Evolutionary conservation across 2,797 vertebrate species (phyloP).

Genomic region (Numenius phaeopus): DNA sequence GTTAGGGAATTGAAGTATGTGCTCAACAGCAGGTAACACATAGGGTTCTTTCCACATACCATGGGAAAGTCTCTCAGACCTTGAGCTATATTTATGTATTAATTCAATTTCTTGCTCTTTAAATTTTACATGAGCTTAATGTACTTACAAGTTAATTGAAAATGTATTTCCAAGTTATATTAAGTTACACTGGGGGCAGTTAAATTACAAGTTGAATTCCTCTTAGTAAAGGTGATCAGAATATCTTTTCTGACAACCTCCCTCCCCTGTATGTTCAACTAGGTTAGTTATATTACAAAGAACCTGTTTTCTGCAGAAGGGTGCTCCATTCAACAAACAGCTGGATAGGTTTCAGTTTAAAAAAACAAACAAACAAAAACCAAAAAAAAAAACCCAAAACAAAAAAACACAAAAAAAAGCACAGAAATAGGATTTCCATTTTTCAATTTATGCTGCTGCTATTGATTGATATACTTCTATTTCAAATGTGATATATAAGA

Average conservation of each 20-base stretch:
- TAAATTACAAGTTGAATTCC: not conserved
- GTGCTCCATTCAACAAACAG: not conserved
- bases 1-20: not conserved
- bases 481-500: not conserved
- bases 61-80: not conserved
- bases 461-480: not conserved
- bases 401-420: no score
- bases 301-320: not conserved
- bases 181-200: not conserved
- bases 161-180: not conserved
- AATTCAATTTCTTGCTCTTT: conserved; percentile 8
- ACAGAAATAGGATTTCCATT: not conserved
- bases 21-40: not conserved
- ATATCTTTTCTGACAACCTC: not conserved
- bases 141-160: not conserved
- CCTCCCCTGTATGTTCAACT: not conserved
- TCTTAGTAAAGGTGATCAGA: not conserved
- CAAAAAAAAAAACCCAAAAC: no score
- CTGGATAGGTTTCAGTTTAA: not conserved
- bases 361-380: not conserved
- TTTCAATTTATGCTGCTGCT: not conserved
- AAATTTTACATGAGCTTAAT: conserved; percentile 7
- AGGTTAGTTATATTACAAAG: not conserved
- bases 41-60: not conserved
- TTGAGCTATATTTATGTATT: not conserved